These are phyloP conservation scores for Nanger granti DNA, from an alignment of 2,113 vertebrate genomes.

Conservation along the genomic window DNA sequence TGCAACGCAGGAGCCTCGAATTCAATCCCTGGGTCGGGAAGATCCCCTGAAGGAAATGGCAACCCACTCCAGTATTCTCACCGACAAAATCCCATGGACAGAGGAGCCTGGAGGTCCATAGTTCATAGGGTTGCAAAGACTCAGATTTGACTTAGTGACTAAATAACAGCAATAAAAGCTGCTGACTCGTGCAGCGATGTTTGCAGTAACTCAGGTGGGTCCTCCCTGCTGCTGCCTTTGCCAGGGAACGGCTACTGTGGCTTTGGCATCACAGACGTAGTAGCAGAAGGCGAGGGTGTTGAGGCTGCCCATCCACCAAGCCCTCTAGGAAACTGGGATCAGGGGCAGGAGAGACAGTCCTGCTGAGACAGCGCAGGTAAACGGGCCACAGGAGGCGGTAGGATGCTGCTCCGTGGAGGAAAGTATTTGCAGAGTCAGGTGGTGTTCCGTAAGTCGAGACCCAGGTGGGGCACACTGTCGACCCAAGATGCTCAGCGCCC, in stretches of 20 bases:
- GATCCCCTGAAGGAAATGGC: background rate
- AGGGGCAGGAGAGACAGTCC: too few relatives aligned
- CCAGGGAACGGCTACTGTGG: background rate
- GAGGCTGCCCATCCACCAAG: background rate
- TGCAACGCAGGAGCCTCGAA: background rate
- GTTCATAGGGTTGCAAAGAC: background rate
- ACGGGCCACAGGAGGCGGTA: rapidly evolving
- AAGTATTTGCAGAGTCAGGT: rapidly evolving
- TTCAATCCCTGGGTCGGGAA: background rate
- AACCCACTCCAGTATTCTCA: background rate
- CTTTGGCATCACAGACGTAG: rapidly evolving
- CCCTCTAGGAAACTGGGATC: background rate
- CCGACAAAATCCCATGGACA: background rate
- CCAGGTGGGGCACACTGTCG: rapidly evolving
- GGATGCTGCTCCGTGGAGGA: background rate
- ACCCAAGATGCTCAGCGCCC: rapidly evolving
- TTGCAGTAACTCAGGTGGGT: rapidly evolving
- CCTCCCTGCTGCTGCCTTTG: background rate
- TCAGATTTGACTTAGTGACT: background rate
- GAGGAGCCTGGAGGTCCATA: background rate
- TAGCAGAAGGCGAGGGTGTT: background rate
- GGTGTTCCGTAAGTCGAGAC: background rate
- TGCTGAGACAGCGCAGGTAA: rapidly evolving
- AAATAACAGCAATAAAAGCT: background rate
- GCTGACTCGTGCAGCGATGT: rapidly evolving